These are phyloP conservation scores for Meloidogyne chitwoodi DNA, from an alignment of 1,140 invertebrate genomes.

Conservation along the genomic window DNA sequence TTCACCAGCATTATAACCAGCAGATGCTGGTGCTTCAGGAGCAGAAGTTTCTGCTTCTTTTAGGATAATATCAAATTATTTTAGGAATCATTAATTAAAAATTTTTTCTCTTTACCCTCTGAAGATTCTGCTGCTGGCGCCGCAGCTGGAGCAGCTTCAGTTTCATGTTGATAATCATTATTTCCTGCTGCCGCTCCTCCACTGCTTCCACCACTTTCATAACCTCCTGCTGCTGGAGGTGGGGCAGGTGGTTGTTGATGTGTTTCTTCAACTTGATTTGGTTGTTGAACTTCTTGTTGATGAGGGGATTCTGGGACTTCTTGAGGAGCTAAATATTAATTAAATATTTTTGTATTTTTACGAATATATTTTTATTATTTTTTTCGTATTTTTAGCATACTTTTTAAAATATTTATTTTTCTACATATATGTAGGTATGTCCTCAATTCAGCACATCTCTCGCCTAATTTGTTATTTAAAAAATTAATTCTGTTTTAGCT, in stretches of 20 bases:
- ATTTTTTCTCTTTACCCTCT: background rate
- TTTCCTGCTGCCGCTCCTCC: background rate
- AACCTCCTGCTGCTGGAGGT: background rate
- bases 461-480: too few relatives aligned
- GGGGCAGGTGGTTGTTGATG: background rate
- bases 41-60: background rate
- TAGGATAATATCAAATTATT: background rate
- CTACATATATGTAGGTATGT: too few relatives aligned
- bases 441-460: too few relatives aligned
- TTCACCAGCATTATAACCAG: constrained; percentile 2
- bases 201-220: background rate
- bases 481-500: too few relatives aligned
- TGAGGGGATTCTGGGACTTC: background rate
- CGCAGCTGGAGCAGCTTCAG: background rate
- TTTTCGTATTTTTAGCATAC: too few relatives aligned
- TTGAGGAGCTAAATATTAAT: background rate
- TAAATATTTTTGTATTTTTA: too few relatives aligned
- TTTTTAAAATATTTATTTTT: too few relatives aligned
- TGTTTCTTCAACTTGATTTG: background rate
- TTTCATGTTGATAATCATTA: background rate
- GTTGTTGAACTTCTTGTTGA: background rate
- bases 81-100: too few relatives aligned
- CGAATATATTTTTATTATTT: too few relatives aligned
- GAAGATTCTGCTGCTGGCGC: background rate
- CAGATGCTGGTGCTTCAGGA: constrained; percentile 20